A percentile compares a stretch with the other conserved stretches of the same genome.
Conservation (phyloP, 2,113 vertebrate species). For the Platycercus adscitus region DNA sequence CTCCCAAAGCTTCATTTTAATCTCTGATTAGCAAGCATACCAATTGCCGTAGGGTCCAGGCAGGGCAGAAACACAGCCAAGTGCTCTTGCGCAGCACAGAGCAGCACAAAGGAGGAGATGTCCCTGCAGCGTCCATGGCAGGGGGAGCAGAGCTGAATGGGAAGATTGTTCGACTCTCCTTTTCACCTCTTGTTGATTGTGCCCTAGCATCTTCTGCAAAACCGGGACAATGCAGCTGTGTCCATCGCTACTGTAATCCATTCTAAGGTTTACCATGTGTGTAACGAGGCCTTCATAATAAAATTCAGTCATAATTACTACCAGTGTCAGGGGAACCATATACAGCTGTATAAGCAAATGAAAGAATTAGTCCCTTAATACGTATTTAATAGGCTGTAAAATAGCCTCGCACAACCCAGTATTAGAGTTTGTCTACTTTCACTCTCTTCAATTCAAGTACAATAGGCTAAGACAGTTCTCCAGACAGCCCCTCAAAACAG, state of each 20-base stretch:
- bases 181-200: conserved; percentile 46
- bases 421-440: background rate
- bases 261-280: background rate
- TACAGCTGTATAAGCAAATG: conserved; percentile 4
- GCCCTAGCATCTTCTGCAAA: background rate
- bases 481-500: background rate
- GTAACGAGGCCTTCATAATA: background rate
- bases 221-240: background rate
- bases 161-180: conserved; percentile 5
- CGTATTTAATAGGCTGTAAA: conserved; percentile 42
- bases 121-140: background rate
- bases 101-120: background rate
- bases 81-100: background rate
- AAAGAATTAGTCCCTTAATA: conserved; percentile 45
- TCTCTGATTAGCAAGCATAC: background rate
- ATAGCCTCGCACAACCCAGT: background rate
- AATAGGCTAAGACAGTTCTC: background rate
- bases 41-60: background rate
- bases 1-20: background rate
- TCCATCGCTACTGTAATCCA: background rate
- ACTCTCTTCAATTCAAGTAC: background rate
- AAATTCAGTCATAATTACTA: conserved; percentile 39
- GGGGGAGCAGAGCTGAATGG: background rate
- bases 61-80: background rate
- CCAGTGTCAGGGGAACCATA: conserved; percentile 31